Evolutionary conservation across 2,113 vertebrate genomes (phyloP).

Genomic region (Percopsis transmontana): DNA sequence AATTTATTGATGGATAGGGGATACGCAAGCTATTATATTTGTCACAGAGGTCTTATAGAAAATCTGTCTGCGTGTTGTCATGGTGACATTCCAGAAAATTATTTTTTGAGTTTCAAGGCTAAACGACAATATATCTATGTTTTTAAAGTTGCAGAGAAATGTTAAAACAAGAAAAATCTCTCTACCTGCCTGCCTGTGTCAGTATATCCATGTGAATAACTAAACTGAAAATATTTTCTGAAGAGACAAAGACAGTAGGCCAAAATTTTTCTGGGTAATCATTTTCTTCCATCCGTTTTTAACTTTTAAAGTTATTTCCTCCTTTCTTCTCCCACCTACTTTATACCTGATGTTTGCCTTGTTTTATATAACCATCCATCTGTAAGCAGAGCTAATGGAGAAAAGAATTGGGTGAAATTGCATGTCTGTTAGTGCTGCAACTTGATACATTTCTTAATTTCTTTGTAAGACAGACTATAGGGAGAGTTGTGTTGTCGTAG

Average conservation of each 20-base stretch:
- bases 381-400: slow-evolving; percentile 39
- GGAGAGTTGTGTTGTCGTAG: slow-evolving; percentile 30
- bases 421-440: slow-evolving; percentile 46
- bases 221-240: no score
- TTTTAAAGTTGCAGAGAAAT: no score
- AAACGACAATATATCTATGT: background rate
- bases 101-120: slow-evolving; percentile 33
- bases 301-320: background rate
- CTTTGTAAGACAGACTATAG: background rate
- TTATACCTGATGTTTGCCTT: slow-evolving; percentile 38
- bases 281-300: slow-evolving; percentile 38
- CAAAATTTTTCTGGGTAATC: slow-evolving; percentile 45
- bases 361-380: slow-evolving; percentile 39
- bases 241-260: slow-evolving; percentile 40
- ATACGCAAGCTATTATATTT: background rate
- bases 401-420: slow-evolving; percentile 31
- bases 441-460: slow-evolving; percentile 46
- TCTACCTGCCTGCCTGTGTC: no score
- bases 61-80: slow-evolving; percentile 6
- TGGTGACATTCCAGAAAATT: slow-evolving; percentile 13
- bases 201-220: no score
- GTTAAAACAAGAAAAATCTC: no score
- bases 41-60: background rate
- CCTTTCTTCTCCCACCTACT: slow-evolving; percentile 22
- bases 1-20: no score